Base-by-base conservation (phyloP, 2,797 vertebrate genomes). In the Xenopus petersii region DNA sequence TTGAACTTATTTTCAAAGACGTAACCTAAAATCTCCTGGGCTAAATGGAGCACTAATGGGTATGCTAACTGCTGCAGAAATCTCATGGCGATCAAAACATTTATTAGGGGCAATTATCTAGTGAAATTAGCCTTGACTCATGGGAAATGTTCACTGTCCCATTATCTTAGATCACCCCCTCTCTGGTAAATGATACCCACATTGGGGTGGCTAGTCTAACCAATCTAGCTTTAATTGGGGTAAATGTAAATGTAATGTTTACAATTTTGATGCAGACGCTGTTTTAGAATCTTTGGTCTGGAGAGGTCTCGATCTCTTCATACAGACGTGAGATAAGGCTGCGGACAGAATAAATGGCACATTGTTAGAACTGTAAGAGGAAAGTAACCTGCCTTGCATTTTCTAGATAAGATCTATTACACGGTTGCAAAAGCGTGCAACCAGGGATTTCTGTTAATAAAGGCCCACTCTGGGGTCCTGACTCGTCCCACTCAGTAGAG, bases 361-460 rank as follows among this genome's bases (percentile, higher is more conserved):
- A 63, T 63, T 63, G 60, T 63, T 63, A 63, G 9, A 63, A 33
- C 24, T 15, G 24, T 33, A 30, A 63, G 60, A 3, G 11, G 60
- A 63, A 63, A 63, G 60, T 33, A 63, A 63, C n/a, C 60, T 62
- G 6, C 21, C 24, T 62, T 30, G 5, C 26, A 30, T 30, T 62
- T 62, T 33, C 26, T 15, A 63, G 60, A 63, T 63, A 33, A 63
- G 60, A 63, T 63, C 60, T 63, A 26, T 36, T 15, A 63, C 60
- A 63, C 16, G 26, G 5, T 12, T 36, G 26, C 60, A 63, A 12
- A 16, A 36, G 60, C 15, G 30, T 63, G 60, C 30, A 60, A 63
- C 1, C 30, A 33, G 12, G 30, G 26, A 33, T 63, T 63, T 36
- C 9, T 60, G 58, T 24, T 24, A 30, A 60, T 60, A 60, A 17